A percentile compares a stretch with the other conserved stretches of the same genome.
phyloP scores from a whole-genome alignment of 1,140 invertebrate species.

The Hyphantria cunea region DNA sequence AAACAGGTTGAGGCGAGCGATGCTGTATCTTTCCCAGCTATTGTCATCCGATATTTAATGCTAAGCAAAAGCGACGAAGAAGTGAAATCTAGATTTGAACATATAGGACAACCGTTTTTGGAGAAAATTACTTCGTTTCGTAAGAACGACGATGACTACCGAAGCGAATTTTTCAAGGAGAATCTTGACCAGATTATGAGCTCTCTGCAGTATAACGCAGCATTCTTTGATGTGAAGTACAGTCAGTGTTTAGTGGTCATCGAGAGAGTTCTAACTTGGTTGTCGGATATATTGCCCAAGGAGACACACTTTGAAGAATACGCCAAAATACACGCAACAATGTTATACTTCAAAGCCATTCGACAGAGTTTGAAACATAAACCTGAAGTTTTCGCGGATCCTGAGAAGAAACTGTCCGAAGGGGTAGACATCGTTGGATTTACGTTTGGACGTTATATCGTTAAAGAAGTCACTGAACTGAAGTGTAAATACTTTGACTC shows the following conservation, averaged over 20 bases:
- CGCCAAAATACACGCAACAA: constrained; percentile 48
- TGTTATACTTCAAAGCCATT: constrained; percentile 53
- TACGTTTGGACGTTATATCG: constrained; percentile 50
- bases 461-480: constrained; percentile 46
- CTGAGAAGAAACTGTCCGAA: constrained; percentile 30
- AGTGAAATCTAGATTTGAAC: constrained; percentile 42
- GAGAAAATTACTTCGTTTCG: neutral
- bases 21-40: neutral
- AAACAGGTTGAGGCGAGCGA: neutral
- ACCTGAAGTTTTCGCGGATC: constrained; percentile 40
- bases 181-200: constrained; percentile 6
- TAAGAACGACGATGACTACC: neutral
- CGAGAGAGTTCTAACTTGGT: constrained; percentile 40
- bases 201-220: constrained; percentile 48
- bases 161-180: neutral
- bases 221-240: constrained; percentile 45
- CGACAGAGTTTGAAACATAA: too few relatives aligned
- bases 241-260: constrained; percentile 45
- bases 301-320: constrained; percentile 45
- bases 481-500: constrained; percentile 46
- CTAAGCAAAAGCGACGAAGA: constrained; percentile 39
- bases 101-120: constrained; percentile 44
- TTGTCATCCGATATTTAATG: constrained; percentile 52
- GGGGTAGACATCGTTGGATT: constrained; percentile 45
- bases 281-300: constrained; percentile 43